phyloP scores from a whole-genome alignment of 2,113 vertebrate species.

The Neomonachus schauinslandi region DNA sequence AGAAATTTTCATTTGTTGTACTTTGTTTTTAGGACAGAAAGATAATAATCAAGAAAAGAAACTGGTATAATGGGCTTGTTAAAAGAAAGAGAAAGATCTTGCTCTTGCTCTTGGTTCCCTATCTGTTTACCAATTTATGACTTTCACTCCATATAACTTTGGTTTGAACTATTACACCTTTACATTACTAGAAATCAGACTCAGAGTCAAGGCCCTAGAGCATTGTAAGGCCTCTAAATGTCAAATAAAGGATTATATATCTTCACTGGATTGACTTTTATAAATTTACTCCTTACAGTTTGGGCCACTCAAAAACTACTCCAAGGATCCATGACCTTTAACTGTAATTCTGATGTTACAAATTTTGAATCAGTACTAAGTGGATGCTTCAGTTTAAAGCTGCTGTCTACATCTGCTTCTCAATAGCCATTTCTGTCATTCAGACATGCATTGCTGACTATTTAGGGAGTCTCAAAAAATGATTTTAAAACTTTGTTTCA shows the following conservation, averaged over 20 bases:
- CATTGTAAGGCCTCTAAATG: background rate
- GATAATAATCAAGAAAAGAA: background rate
- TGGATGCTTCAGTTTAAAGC: background rate
- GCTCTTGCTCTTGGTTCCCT: background rate
- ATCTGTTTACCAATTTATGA: background rate
- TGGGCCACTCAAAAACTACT: background rate
- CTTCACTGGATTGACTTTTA: background rate
- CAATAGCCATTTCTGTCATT: background rate
- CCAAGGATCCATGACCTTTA: background rate
- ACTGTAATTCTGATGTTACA: background rate
- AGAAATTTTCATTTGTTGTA: background rate
- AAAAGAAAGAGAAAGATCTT: background rate
- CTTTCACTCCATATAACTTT: background rate
- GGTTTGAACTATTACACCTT: background rate
- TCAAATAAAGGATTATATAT: background rate
- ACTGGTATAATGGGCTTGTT: background rate
- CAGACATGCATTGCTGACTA: background rate
- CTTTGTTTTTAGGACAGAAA: background rate
- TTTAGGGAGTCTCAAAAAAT: background rate
- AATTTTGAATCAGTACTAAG: background rate
- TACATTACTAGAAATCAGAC: background rate
- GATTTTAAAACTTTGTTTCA: background rate
- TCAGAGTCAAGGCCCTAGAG: background rate
- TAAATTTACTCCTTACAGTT: background rate
- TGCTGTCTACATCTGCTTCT: background rate